These are phyloP conservation scores for Adoxophyes honmai DNA, from an alignment of 1,140 invertebrate genomes.

Conservation along the genomic window DNA sequence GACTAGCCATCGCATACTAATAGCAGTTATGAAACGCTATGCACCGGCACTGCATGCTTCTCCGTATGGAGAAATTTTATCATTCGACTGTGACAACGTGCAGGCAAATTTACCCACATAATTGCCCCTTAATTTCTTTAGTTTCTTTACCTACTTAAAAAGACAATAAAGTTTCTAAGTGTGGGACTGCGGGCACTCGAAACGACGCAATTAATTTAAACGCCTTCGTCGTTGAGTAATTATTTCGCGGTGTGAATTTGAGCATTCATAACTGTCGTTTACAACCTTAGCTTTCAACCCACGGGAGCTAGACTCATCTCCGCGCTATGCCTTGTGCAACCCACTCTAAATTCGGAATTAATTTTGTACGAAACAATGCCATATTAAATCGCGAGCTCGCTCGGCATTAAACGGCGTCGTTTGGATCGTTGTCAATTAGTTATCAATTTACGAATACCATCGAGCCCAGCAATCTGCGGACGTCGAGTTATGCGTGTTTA, in stretches of 20 bases:
- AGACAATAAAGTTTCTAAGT: conserved; percentile 14
- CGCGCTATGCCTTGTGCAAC: conserved; percentile 50
- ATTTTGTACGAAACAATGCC: conserved; percentile 45
- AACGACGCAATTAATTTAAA: conserved; percentile 25
- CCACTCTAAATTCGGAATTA: conserved; percentile 53
- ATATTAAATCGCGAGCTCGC: conserved; percentile 15
- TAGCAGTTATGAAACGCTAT: conserved; percentile 14
- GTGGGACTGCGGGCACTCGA: conserved; percentile 18
- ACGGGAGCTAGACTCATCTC: conserved; percentile 49
- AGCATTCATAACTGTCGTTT: conserved; percentile 59
- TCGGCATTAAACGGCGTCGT: neutral
- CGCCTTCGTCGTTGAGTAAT: conserved; percentile 40
- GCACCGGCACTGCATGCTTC: neutral
- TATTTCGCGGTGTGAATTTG: conserved; percentile 40
- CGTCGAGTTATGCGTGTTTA: conserved; percentile 42
- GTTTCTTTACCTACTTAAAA: conserved; percentile 4
- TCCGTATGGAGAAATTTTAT: conserved; percentile 13
- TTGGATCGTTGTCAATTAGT: conserved; percentile 14
- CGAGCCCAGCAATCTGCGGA: conserved; percentile 13
- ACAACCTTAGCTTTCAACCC: conserved; percentile 60
- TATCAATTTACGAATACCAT: conserved; percentile 14
- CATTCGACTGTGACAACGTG: conserved; percentile 5
- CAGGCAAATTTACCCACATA: conserved; percentile 10
- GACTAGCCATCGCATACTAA: conserved; percentile 8
- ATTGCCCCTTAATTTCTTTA: conserved; percentile 5